Percentiles rank a stretch among this genome's conserved stretches.
phyloP scores from a whole-genome alignment of 2,888 invertebrate genomes.

The Trichogramma dendrolimi region DNA sequence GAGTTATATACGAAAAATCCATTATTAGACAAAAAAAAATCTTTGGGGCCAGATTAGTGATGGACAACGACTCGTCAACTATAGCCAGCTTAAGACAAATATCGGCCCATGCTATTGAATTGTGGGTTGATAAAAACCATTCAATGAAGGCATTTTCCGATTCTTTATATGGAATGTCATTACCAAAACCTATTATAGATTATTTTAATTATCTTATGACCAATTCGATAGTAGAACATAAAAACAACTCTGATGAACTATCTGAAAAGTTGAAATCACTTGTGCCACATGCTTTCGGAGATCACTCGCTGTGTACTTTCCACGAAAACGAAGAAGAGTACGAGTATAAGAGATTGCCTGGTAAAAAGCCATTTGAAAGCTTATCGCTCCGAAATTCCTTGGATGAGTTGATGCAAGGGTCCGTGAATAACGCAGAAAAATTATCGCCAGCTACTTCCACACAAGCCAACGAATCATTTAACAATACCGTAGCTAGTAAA shows the following conservation, averaged over 20 bases:
- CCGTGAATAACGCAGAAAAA: constrained; percentile 15
- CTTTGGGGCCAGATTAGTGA: constrained; percentile 23
- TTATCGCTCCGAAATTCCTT: constrained; percentile 7
- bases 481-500: constrained; percentile 22
- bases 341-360: constrained; percentile 16
- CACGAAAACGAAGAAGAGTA: constrained; percentile 10
- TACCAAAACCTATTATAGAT: constrained; percentile 17
- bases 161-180: constrained; percentile 8
- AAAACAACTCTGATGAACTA: constrained; percentile 14
- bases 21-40: constrained; percentile 23
- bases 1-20: constrained; percentile 24
- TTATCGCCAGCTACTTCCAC: constrained; percentile 27
- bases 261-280: constrained; percentile 16
- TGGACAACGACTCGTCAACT: constrained; percentile 26
- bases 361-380: constrained; percentile 19
- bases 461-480: constrained; percentile 29
- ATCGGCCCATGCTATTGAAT: constrained; percentile 21
- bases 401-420: constrained; percentile 18
- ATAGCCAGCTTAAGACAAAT: constrained; percentile 13
- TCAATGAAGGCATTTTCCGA: constrained; percentile 16
- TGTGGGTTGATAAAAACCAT: constrained; percentile 27
- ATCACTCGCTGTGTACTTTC: constrained; percentile 1
- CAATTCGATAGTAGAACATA: constrained; percentile 20
- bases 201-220: constrained; percentile 22
- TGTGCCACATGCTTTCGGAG: constrained; percentile 20